Conservation (phyloP, 2,888 invertebrate species). For the Lamellibrachia columna region DNA sequence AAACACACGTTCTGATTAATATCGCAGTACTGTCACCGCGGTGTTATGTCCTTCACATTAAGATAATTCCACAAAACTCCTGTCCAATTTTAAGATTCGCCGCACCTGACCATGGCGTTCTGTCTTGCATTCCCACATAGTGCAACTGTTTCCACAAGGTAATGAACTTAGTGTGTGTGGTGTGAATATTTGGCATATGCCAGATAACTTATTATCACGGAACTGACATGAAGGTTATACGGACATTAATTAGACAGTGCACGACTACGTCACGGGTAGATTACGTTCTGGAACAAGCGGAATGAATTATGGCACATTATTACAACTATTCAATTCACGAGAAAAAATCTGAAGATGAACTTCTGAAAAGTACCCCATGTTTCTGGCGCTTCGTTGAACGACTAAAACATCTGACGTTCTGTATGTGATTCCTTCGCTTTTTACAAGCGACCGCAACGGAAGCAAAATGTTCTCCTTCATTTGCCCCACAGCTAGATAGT, state of each 20-base stretch:
- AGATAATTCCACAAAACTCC: no score
- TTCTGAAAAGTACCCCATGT: background rate
- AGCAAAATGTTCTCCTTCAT: background rate
- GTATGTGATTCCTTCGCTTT: background rate
- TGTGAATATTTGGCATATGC: background rate
- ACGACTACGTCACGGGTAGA: background rate
- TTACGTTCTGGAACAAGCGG: background rate
- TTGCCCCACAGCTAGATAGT: background rate
- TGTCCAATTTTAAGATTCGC: no score
- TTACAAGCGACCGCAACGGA: background rate
- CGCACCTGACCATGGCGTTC: no score
- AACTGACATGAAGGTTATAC: background rate
- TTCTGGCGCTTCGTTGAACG: slow-evolving; percentile 1
- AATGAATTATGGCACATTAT: background rate
- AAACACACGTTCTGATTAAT: no score
- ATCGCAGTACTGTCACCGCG: no score
- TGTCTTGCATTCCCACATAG: no score
- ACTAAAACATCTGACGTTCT: background rate
- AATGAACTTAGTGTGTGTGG: background rate
- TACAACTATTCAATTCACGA: background rate
- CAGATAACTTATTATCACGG: background rate
- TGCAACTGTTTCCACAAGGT: background rate
- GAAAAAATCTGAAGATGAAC: slow-evolving; percentile 1
- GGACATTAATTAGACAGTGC: background rate
- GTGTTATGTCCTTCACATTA: no score